phyloP scores from a whole-genome alignment of 1,140 invertebrate genomes.

The Potamilus streckersoni region DNA sequence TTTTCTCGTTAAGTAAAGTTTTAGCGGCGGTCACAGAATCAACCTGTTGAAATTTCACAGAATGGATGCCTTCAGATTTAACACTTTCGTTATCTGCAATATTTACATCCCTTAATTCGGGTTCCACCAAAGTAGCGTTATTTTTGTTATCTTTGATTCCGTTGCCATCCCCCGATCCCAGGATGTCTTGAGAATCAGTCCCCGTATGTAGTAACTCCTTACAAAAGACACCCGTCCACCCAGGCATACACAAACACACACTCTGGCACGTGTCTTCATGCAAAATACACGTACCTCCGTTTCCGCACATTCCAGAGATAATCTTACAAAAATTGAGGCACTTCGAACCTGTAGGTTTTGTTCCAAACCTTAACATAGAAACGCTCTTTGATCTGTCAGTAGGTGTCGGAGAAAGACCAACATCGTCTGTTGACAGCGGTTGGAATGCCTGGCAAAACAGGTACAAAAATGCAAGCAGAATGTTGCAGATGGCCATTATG shows the following conservation, averaged over 20 bases:
- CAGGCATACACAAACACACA: conserved; percentile 13
- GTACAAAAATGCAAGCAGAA: no score
- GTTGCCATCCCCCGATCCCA: not conserved
- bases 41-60: not conserved
- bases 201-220: not conserved
- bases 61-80: not conserved
- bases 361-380: no score
- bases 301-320: conserved; percentile 13
- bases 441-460: no score
- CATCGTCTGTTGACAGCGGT: no score
- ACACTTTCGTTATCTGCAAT: not conserved
- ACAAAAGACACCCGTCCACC: conserved; percentile 25
- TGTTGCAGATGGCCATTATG: no score
- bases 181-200: not conserved
- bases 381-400: no score
- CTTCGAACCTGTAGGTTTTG: conserved; percentile 3
- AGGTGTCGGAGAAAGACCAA: no score
- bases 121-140: not conserved
- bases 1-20: not conserved
- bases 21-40: not conserved
- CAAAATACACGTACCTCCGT: conserved; percentile 22
- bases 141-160: not conserved
- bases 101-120: not conserved
- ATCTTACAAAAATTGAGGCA: conserved; percentile 28
- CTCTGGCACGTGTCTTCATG: conserved; percentile 15